These are phyloP conservation scores for Clarias platycephalus DNA, from an alignment of 2,797 vertebrate species.

Conservation along the genomic window DNA sequence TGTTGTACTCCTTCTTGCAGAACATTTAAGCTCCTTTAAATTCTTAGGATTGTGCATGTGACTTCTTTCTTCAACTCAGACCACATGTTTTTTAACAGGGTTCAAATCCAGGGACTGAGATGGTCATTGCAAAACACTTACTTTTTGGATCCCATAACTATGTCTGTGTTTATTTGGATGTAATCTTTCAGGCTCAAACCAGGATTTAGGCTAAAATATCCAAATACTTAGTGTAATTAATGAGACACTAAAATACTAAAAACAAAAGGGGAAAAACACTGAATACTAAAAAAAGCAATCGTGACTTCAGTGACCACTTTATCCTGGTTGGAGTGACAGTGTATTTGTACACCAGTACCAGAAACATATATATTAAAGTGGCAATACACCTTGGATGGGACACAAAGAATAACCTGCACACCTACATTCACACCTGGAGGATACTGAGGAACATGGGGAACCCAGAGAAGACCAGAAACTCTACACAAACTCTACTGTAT, in stretches of 20 bases:
- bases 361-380: background rate
- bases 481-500: background rate
- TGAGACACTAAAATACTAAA: background rate
- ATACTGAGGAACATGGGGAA: background rate
- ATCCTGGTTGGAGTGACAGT: background rate
- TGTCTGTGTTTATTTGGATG: background rate
- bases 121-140: background rate
- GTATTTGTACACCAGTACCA: background rate
- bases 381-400: background rate
- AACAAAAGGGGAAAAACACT: background rate
- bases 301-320: background rate
- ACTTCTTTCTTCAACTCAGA: background rate
- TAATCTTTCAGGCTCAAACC: conserved; percentile 2
- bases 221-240: conserved; percentile 6
- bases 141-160: background rate
- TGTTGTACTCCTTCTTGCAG: background rate
- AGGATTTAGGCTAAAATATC: background rate
- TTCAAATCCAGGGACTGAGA: conserved; percentile 11
- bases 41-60: background rate
- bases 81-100: conserved; percentile 21
- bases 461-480: background rate
- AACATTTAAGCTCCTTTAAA: conserved; percentile 14
- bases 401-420: background rate
- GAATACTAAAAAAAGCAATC: conserved; percentile 1
- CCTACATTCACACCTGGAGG: background rate